phyloP scores from a whole-genome alignment of 2,113 vertebrate genomes.

The Clarias batrachus region DNA sequence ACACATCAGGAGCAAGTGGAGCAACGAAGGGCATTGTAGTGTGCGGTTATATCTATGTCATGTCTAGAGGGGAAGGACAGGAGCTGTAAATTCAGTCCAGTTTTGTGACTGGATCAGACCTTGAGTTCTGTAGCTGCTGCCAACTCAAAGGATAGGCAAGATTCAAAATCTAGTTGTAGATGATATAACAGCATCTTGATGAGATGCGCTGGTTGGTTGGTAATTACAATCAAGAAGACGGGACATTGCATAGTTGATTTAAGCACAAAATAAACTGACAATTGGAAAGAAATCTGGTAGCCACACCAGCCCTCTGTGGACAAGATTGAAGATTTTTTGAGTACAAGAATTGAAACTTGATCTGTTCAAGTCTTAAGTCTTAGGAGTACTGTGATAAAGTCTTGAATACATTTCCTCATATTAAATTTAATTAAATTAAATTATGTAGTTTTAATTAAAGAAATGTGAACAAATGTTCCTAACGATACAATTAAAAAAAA shows the following conservation, averaged over 20 bases:
- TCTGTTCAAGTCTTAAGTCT: background rate
- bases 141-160: background rate
- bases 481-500: too few relatives aligned
- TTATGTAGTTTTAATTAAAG: too few relatives aligned
- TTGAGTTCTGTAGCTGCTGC: background rate
- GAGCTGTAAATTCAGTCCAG: background rate
- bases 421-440: too few relatives aligned
- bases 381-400: background rate
- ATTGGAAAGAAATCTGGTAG: background rate
- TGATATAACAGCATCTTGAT: background rate
- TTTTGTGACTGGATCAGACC: background rate
- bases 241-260: background rate
- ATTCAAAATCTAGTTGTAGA: background rate
- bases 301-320: background rate
- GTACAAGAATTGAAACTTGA: background rate
- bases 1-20: background rate
- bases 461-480: too few relatives aligned
- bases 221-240: background rate
- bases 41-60: conserved; percentile 23
- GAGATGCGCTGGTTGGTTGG: background rate
- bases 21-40: conserved; percentile 21
- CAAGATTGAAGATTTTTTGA: background rate
- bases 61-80: conserved; percentile 13
- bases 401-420: too few relatives aligned
- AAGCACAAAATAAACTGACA: background rate